Conservation (phyloP, 2,797 vertebrate genomes). For the Chelidonichthys spinosus region DNA sequence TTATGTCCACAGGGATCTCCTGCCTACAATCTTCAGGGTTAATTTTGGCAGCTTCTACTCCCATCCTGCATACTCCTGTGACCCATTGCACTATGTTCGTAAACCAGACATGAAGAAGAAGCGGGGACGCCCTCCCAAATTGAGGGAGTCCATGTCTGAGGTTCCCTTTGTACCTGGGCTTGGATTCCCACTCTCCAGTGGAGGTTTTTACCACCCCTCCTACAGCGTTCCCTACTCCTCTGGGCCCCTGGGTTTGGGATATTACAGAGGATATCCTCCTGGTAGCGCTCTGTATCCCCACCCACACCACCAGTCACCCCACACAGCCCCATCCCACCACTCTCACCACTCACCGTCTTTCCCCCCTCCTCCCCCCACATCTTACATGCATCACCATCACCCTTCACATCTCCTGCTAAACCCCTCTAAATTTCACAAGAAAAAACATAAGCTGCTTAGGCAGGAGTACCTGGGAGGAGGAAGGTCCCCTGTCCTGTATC, state of each 20-base stretch:
- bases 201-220: conserved; percentile 95
- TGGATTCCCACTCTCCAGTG: conserved; percentile 91
- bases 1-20: conserved; percentile 93
- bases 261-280: conserved; percentile 95
- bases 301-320: conserved; percentile 86
- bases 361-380: conserved; percentile 90
- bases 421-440: conserved; percentile 98
- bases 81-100: conserved; percentile 97
- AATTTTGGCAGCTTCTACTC: conserved; percentile 99
- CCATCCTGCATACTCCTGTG: conserved; percentile 94
- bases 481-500: conserved; percentile 91
- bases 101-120: conserved; percentile 99
- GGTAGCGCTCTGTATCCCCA: conserved; percentile 94
- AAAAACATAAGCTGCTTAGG: conserved; percentile 96
- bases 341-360: conserved; percentile 92
- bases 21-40: conserved; percentile 98
- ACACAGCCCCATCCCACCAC: conserved; percentile 83
- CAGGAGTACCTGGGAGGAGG: conserved; percentile 90
- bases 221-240: conserved; percentile 97
- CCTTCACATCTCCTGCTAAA: conserved; percentile 93
- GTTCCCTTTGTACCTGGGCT: conserved; percentile 97
- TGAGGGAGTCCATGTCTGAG: conserved; percentile 96
- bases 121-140: conserved; percentile 94
- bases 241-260: conserved; percentile 93
- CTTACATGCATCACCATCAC: conserved; percentile 95